Percentiles rank a stretch among this genome's conserved stretches.
Evolutionary conservation across 2,113 vertebrate genomes (phyloP).

Genomic region (Rafetus swinhoei): DNA sequence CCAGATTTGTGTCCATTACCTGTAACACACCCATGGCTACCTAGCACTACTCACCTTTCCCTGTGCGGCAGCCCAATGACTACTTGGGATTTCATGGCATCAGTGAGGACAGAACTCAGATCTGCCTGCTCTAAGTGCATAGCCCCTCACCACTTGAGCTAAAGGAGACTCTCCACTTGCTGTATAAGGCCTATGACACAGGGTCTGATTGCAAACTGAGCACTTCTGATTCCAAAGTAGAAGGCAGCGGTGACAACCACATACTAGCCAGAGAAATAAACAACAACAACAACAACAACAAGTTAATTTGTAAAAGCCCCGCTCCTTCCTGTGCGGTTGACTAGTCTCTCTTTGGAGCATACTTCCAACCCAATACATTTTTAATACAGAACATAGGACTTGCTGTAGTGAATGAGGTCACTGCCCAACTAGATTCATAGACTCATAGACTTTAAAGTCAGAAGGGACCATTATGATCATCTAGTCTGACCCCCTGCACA

Average conservation of each 20-base stretch:
- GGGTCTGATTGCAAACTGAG: not conserved
- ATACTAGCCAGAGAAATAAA: not conserved
- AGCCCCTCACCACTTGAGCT: not conserved
- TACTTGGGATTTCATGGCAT: not conserved
- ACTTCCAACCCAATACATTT: not conserved
- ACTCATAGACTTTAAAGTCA: no score
- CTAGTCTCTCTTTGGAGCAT: not conserved
- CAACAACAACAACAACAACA: not conserved
- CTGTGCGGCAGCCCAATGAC: not conserved
- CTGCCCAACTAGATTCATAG: not conserved
- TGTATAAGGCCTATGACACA: not conserved
- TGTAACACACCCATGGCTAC: not conserved
- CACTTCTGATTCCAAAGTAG: not conserved
- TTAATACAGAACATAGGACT: not conserved
- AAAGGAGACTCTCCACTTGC: not conserved
- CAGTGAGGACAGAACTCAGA: not conserved
- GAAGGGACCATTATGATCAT: no score
- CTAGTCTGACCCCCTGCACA: no score
- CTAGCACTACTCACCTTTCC: not conserved
- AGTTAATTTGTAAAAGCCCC: not conserved
- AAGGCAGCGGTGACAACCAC: not conserved
- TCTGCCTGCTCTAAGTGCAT: not conserved
- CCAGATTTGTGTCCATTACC: no score
- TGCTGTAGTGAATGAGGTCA: not conserved
- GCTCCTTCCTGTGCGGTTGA: not conserved